phyloP scores from a whole-genome alignment of 1,140 invertebrate genomes.

The Meloidogyne exigua region DNA sequence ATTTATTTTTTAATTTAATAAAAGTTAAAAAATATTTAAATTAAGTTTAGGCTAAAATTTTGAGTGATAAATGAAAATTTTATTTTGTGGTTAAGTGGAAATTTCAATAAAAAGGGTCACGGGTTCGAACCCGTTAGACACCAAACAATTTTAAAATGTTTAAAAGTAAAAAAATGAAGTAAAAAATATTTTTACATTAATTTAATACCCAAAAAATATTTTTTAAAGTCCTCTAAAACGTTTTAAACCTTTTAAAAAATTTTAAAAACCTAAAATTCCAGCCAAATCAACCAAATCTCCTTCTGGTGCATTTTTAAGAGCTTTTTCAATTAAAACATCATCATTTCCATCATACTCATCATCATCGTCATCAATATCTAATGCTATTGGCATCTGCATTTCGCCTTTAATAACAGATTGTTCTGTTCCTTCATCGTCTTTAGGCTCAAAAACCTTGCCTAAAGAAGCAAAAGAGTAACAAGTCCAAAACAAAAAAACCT shows the following conservation, averaged over 20 bases:
- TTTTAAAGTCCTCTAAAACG: no score
- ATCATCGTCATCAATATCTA: constrained; percentile 5
- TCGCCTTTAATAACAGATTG: constrained; percentile 69
- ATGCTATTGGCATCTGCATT: constrained; percentile 44
- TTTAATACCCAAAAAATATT: no score
- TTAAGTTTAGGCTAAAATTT: no score
- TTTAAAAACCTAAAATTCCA: constrained; percentile 69
- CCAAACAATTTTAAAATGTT: no score
- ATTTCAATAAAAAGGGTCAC: no score
- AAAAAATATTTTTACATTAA: no score
- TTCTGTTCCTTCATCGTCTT: constrained; percentile 55
- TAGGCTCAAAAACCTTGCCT: constrained; percentile 55
- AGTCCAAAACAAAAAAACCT: constrained; percentile 69
- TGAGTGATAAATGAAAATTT: no score
- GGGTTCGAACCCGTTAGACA: no score
- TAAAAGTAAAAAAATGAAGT: no score
- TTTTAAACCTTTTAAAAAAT: neutral
- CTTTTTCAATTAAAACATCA: constrained; percentile 71
- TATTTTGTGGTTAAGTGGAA: no score
- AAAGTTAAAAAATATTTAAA: no score
- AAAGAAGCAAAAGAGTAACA: neutral
- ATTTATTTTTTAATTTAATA: constrained; percentile 35
- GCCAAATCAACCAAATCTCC: constrained; percentile 98
- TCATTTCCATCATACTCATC: constrained; percentile 22
- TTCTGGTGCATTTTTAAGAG: constrained; percentile 83